These are phyloP conservation scores for Drosophila bipectinata DNA, from an alignment of 1,140 invertebrate species.

Conservation along the genomic window DNA sequence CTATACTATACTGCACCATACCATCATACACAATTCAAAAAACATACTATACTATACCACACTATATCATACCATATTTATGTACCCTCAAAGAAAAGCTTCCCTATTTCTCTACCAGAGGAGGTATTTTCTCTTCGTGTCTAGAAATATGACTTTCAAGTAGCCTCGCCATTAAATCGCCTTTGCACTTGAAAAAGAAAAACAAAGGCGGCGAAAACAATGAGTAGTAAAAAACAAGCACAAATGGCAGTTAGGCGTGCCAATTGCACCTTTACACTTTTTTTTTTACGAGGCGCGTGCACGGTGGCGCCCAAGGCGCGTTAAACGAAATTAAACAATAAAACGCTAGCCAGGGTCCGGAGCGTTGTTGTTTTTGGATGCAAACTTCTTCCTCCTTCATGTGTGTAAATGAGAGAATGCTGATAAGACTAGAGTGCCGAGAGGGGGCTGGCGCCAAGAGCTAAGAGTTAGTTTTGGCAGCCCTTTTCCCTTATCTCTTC, in stretches of 20 bases:
- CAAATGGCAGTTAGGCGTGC: slow-evolving; percentile 60
- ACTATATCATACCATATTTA: no score
- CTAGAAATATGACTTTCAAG: not conserved
- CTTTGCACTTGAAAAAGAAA: slow-evolving; percentile 19
- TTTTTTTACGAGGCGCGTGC: slow-evolving; percentile 63
- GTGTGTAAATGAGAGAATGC: slow-evolving; percentile 24
- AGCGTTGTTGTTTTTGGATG: slow-evolving; percentile 8
- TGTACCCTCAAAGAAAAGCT: no score
- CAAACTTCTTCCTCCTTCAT: slow-evolving; percentile 28
- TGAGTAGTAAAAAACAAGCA: slow-evolving; percentile 18
- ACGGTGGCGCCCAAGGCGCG: slow-evolving; percentile 64
- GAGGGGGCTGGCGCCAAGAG: not conserved
- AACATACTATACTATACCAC: no score
- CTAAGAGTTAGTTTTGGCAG: slow-evolving; percentile 2
- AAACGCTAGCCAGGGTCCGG: slow-evolving; percentile 42
- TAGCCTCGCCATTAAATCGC: slow-evolving; percentile 9
- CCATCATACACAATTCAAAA: no score
- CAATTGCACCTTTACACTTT: slow-evolving; percentile 60
- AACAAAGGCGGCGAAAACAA: slow-evolving; percentile 15
- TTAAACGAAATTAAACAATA: slow-evolving; percentile 71
- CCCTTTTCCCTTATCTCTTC: slow-evolving; percentile 21
- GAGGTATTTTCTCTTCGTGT: not conserved
- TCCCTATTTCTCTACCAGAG: not conserved
- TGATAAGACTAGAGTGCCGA: slow-evolving; percentile 36
- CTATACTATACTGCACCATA: no score